Evolutionary conservation across 2,888 invertebrate species (phyloP), one percentile per base, ranked within the genome.

Genomic region (Azorinus chamasolen): DNA sequence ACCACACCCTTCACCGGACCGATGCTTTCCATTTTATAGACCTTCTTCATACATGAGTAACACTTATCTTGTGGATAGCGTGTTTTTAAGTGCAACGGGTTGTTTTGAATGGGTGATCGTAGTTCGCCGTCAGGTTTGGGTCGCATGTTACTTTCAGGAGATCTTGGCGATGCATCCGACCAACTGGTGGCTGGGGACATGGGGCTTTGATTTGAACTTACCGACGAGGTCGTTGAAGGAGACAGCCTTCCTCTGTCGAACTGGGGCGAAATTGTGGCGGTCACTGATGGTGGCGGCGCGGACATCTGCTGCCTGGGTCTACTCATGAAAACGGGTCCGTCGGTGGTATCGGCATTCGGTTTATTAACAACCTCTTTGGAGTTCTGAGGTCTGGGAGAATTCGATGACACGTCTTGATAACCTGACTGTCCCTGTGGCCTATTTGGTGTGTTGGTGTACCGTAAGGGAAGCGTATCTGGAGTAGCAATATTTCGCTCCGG

Each of bases 1-100:
- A 88, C 79, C 16, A 84, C 88, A 16, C 85, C 88, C 48, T 86
- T 81, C 0, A 86, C 79, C 6, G 89, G 88, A 0, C 89, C 89
- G 1, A 83, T 48, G 45, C 83, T 85, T 61, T 89, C 89, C 85
- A 89, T 86, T 16, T 84, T 84, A 63, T 89, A 89, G 0, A 89
- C 87, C 65, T 86, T 89, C 59, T 85, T 87, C 79, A 79, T 75
- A 57, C 88, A 88, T 8, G 76, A 69, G 39, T 86, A 79, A 55
- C 88, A 88, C 51, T 82, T 77, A 57, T 87, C 85, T 55, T 85
- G 83, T 20, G 83, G 83, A 45, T 79, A 85, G 45, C 77, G 71
- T 1, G 80, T 79, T 43, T 83, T 65, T 53, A 68, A 79, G 45
- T 83, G 81, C 20, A 85, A 54, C 0, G 85, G 83, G 54, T 83